Base-by-base conservation (phyloP, 2,113 vertebrate genomes). In the Fregetta grallaria region DNA sequence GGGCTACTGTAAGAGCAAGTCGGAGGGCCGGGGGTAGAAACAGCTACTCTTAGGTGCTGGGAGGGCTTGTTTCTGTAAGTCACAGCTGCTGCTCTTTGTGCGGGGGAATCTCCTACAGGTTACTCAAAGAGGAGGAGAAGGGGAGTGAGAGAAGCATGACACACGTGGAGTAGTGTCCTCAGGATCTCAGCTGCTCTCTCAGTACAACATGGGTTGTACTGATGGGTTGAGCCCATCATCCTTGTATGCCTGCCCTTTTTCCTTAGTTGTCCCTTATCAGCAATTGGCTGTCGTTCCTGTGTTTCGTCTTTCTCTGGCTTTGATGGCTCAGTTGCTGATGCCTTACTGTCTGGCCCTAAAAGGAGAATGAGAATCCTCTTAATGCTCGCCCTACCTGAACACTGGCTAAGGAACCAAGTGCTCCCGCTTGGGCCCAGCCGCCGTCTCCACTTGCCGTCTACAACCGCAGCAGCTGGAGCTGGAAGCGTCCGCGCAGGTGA, bases 121-220 rank as follows among this genome's bases (percentile, higher is more conserved):
- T 78, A 17, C 27, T 34, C 20, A 22, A 15, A 52, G 68, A 61
- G 61, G 52, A 58, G 38, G 23, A 66, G 52, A 44, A 40, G 10
- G 19, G 79, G 53, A n/a, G 9, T 44, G 61, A 42, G 68, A 26
- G 36, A n/a, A 76, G 56, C 23, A 22, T 23, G 19, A 7, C 38
- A 21, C 17, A 15, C 0, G 0, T 45, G 40, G 40, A 40, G 61
- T 50, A 5, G 4, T 47, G 56, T 88, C n/a, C 77, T 87, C 2
- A 2, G 10, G 71, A 25, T 67, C 7, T 16, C 45, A 38, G 55
- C 15, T 58, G 68, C 49, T 50, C 25, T 85, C 83, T 67, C 47
- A 50, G 3, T 44, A 26, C 32, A 19, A 17, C 0, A 0, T 18
- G 26, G n/a, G n/a, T n/a, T n/a, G n/a, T n/a, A n/a, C n/a, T n/a